Evolutionary conservation across 2,888 invertebrate species (phyloP), one percentile per base, ranked within the genome.

Genomic region (Chrysina gloriosa): DNA sequence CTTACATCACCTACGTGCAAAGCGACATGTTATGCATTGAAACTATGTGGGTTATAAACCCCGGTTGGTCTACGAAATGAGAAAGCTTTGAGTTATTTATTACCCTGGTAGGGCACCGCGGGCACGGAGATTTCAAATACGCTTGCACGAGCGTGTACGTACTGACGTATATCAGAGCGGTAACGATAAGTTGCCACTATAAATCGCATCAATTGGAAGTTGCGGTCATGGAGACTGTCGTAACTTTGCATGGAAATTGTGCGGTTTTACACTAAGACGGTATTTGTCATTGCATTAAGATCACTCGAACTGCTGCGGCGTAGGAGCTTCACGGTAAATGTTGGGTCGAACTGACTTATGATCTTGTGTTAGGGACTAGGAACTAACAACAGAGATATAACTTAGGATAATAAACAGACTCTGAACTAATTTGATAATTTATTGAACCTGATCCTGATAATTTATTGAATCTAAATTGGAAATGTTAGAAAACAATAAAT

Each of bases 121-220:
- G 29, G 19, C n/a, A 9, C 47, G 52, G 48, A 31, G 34, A 63
- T 48, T 48, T 48, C 63, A 39, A 42, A 45, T 21, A 63, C 31
- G 48, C 16, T 31, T 47, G 31, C 25, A 36, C 19, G 21, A 47
- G 34, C 31, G 31, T 21, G 31, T 34, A 23, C 5, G 63, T 31
- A 48, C 47, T 2, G 31, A 39, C 54, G 42, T 48, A 48, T 50
- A 64, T 34, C 48, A 50, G 27, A 23, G 64, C 14, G 34, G 29
- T 50, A 52, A 63, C 63, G 68, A 63, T 47, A 47, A 50, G 36
- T 52, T 56, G 45, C 50, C 56, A 48, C 56, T 68, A 48, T 68
- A 68, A 68, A 68, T 68, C 68, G 68, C 54, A 64, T 64, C 65
- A 68, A 68, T 65, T 68, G 65, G 56, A 58, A 58, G 36, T 64